Evolutionary conservation across 2,888 invertebrate genomes (phyloP).

Genomic region (Scaptomyza caliginosa): DNA sequence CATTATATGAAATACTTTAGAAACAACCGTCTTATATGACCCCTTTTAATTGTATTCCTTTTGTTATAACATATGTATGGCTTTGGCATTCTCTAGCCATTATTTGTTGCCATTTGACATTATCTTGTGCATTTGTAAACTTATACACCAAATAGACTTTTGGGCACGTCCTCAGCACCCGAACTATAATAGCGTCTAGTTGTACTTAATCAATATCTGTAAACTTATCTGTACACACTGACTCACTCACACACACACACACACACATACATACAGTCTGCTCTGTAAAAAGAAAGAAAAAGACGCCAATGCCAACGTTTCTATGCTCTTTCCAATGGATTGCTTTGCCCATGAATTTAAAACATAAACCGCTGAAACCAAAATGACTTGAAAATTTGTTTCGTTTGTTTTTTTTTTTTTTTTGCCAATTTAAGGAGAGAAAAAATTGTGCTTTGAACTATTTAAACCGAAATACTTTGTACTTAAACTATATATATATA

Average conservation of each 20-base stretch:
- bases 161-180: constrained; percentile 20
- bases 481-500: constrained; percentile 1
- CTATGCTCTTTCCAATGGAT: constrained; percentile 21
- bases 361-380: too few species aligned
- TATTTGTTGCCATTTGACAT: constrained; percentile 15
- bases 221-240: constrained; percentile 18
- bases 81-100: background rate
- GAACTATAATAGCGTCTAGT: constrained; percentile 18
- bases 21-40: background rate
- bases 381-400: background rate
- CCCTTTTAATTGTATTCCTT: background rate
- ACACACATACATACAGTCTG: constrained; percentile 12
- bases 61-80: background rate
- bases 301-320: background rate
- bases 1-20: background rate
- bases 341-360: background rate
- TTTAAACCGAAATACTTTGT: background rate
- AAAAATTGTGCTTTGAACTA: background rate
- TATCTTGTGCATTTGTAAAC: constrained; percentile 60
- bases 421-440: background rate
- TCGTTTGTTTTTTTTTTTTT: too few species aligned
- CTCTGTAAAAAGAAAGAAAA: constrained; percentile 3
- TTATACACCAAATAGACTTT: constrained; percentile 44
- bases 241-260: constrained; percentile 2
- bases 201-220: constrained; percentile 48